Evolutionary conservation across 2,113 vertebrate species (phyloP), one percentile per base, ranked within the genome.

Genomic region (Talpa occidentalis): DNA sequence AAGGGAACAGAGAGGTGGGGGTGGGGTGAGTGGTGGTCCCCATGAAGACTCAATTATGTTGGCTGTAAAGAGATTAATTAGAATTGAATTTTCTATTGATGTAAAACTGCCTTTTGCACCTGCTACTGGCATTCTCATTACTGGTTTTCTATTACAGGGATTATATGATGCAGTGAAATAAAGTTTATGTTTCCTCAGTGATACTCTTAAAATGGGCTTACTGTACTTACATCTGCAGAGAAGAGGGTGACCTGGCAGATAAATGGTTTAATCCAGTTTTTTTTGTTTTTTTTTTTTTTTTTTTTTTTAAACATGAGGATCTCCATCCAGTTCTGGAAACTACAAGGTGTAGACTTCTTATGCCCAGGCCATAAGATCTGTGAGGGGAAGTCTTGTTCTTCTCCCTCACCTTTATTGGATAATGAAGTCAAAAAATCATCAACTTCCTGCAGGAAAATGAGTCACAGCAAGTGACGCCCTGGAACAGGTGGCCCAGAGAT

Each of bases 61-160:
- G 87, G 89, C 62, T 96, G 91, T 37, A 97, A 97, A 96, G 96
- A 98, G 97, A 98, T 97, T 98, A 98, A 98, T 98, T 98, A 97
- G 98, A 98, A 98, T 88, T 85, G 93, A 97, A 96, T 97, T 97
- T 96, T 97, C 97, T 97, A 98, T 97, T 97, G 98, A 97, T 96
- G 97, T 90, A 94, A 97, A 97, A 94, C 95, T n/a, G 91, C 95
- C 97, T 97, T 95, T 95, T 97, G 90, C 97, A 95, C 96, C 98
- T 97, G 96, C 87, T 88, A 73, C 95, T 96, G 92, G 54, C 89
- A 94, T 49, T 56, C 95, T 96, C 95, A 72, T 97, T 98, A 97
- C 96, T 82, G 94, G 90, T 88, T 97, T 97, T 94, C 95, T 93
- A 97, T 97, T 96, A 97, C 59, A 28, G 88, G 95, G 96, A 98